These are phyloP conservation scores for Scomber japonicus DNA, from an alignment of 2,113 vertebrate genomes.

Conservation along the genomic window DNA sequence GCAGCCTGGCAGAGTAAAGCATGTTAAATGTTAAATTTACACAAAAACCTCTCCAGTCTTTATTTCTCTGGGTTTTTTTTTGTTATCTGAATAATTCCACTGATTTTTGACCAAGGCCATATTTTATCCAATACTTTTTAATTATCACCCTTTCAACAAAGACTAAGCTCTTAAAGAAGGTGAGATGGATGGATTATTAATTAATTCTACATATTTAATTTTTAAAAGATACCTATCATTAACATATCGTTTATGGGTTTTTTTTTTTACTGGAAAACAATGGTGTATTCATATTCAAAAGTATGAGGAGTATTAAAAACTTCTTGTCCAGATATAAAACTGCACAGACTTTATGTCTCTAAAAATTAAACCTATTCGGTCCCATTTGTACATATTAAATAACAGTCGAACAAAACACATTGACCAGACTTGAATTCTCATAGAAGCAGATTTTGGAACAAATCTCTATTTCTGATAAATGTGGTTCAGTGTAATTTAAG, in stretches of 20 bases:
- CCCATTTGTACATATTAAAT: conserved; percentile 5
- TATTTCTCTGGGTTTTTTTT: conserved; percentile 1
- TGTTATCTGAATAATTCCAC: conserved; percentile 24
- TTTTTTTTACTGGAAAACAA: too few relatives aligned
- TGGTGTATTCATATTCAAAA: background rate
- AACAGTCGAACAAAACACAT: conserved; percentile 18
- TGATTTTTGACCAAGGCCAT: background rate
- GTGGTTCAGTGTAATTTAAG: conserved; percentile 49
- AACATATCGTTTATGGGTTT: too few relatives aligned
- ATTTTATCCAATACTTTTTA: conserved; percentile 36
- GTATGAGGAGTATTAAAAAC: background rate
- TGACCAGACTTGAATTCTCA: conserved; percentile 13
- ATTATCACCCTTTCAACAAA: background rate
- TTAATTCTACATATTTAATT: too few relatives aligned
- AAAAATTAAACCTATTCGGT: background rate
- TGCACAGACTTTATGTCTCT: conserved; percentile 23
- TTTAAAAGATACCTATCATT: too few relatives aligned
- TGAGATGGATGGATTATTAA: too few relatives aligned
- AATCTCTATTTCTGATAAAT: conserved; percentile 56
- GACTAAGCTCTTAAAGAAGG: too few relatives aligned
- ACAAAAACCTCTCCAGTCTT: conserved; percentile 22
- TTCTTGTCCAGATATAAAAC: conserved; percentile 25
- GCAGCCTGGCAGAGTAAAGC: conserved; percentile 15
- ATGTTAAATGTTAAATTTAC: conserved; percentile 15
- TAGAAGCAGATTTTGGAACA: conserved; percentile 34